Percentiles rank a stretch among this genome's conserved stretches.
Evolutionary conservation across 2,113 vertebrate genomes (phyloP).

Genomic region (Steatornis caripensis): DNA sequence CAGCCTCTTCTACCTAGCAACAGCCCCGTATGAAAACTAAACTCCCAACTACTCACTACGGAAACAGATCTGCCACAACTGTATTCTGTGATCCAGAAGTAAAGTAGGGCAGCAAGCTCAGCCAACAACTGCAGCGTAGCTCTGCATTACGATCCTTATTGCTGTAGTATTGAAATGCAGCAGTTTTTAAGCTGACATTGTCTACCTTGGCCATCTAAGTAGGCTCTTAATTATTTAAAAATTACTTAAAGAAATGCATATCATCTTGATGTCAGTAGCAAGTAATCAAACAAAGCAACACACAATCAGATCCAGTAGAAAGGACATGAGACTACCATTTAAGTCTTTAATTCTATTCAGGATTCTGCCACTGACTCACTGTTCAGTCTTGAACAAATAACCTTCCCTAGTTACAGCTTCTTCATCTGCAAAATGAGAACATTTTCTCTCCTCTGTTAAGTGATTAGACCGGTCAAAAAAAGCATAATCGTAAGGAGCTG

Average conservation of each 20-base stretch:
- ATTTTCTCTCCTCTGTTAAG: background rate
- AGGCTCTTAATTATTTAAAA: background rate
- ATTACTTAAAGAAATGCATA: background rate
- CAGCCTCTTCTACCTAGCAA: background rate
- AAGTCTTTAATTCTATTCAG: background rate
- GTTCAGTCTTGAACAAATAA: background rate
- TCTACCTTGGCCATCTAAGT: background rate
- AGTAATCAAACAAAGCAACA: background rate
- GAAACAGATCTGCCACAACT: background rate
- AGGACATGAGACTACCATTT: background rate
- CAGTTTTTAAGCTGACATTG: background rate
- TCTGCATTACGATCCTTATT: background rate
- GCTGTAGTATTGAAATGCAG: background rate
- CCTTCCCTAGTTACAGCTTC: background rate
- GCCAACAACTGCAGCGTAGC: background rate
- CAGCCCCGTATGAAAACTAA: background rate
- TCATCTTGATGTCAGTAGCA: background rate
- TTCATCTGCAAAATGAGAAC: background rate
- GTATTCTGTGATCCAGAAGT: background rate
- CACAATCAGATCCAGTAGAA: background rate
- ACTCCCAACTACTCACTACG: background rate
- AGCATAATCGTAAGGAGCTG: background rate
- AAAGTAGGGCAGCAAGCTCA: background rate
- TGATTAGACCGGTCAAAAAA: background rate
- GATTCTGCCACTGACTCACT: background rate